phyloP scores from a whole-genome alignment of 2,888 invertebrate genomes.

The Labia minor region DNA sequence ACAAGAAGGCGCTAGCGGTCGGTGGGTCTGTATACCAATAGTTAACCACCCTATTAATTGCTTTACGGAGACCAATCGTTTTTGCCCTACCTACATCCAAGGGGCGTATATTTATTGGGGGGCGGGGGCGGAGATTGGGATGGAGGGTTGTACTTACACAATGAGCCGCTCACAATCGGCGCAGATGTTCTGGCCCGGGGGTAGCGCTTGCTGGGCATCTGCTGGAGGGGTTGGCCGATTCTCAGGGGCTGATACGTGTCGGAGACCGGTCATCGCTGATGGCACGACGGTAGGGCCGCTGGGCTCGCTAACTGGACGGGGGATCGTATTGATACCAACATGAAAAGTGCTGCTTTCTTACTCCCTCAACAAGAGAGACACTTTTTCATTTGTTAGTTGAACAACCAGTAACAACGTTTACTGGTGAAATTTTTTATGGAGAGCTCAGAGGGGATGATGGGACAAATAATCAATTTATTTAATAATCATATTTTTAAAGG shows the following conservation, averaged over 20 bases:
- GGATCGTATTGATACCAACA: conserved; percentile 32
- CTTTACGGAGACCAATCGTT: neutral
- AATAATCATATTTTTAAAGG: too few species aligned
- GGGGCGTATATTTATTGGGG: too few species aligned
- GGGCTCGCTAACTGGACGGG: conserved; percentile 40
- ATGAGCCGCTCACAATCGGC: conserved; percentile 94
- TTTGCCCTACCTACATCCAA: neutral
- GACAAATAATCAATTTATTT: too few species aligned
- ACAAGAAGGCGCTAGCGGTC: conserved; percentile 45
- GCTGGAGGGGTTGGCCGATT: conserved; percentile 41
- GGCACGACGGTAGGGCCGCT: conserved; percentile 34
- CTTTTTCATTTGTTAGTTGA: conserved; percentile 17
- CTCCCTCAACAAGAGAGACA: conserved; percentile 18
- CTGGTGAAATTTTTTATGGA: too few species aligned
- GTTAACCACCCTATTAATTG: conserved; percentile 13
- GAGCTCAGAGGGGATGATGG: too few species aligned
- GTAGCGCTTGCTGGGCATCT: conserved; percentile 55
- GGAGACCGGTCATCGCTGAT: conserved; percentile 43
- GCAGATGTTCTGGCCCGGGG: conserved; percentile 87
- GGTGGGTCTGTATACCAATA: conserved; percentile 23
- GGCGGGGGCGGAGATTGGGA: neutral
- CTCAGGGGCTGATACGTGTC: conserved; percentile 67
- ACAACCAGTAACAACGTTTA: too few species aligned
- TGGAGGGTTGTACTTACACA: conserved; percentile 73
- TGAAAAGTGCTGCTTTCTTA: conserved; percentile 26